A percentile compares a stretch with the other conserved stretches of the same genome.
Evolutionary conservation across 2,888 invertebrate genomes (phyloP).

Genomic region (Macroteleia sp.): DNA sequence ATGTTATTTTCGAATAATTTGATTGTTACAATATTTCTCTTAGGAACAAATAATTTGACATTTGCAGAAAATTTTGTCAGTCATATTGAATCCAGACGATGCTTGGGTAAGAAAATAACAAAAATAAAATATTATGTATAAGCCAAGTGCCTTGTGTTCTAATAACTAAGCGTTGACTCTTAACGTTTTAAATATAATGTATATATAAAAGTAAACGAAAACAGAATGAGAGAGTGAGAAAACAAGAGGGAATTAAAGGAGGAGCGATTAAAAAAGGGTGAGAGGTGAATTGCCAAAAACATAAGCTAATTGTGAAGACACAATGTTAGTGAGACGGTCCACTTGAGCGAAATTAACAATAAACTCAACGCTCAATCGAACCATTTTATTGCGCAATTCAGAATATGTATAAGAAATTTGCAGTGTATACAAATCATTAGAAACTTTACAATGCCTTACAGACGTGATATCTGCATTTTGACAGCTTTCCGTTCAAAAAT

Average conservation of each 20-base stretch:
- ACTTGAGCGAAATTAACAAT: conserved; percentile 50
- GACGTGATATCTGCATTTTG: conserved; percentile 53
- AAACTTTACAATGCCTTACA: conserved; percentile 54
- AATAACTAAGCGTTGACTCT: conserved; percentile 83
- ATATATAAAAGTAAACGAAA: conserved; percentile 57
- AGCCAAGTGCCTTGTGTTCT: conserved; percentile 84
- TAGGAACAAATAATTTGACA: no score
- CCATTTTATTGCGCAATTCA: conserved; percentile 34
- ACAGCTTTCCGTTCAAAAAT: conserved; percentile 41
- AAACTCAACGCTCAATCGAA: conserved; percentile 40
- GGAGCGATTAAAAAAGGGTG: conserved; percentile 24
- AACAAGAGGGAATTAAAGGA: conserved; percentile 39
- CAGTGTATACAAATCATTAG: conserved; percentile 51
- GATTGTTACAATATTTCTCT: no score
- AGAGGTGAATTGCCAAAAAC: conserved; percentile 62
- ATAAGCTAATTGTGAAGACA: conserved; percentile 31
- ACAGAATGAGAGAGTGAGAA: conserved; percentile 40
- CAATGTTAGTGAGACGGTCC: conserved; percentile 48
- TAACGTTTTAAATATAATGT: conserved; percentile 75
- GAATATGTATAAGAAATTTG: conserved; percentile 42
- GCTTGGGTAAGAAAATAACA: conserved; percentile 63
- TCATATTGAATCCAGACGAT: conserved; percentile 21
- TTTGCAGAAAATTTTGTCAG: conserved; percentile 19
- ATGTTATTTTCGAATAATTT: no score
- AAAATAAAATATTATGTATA: conserved; percentile 80